These are phyloP conservation scores for Fringilla coelebs DNA, from an alignment of 2,797 vertebrate genomes.

Conservation along the genomic window DNA sequence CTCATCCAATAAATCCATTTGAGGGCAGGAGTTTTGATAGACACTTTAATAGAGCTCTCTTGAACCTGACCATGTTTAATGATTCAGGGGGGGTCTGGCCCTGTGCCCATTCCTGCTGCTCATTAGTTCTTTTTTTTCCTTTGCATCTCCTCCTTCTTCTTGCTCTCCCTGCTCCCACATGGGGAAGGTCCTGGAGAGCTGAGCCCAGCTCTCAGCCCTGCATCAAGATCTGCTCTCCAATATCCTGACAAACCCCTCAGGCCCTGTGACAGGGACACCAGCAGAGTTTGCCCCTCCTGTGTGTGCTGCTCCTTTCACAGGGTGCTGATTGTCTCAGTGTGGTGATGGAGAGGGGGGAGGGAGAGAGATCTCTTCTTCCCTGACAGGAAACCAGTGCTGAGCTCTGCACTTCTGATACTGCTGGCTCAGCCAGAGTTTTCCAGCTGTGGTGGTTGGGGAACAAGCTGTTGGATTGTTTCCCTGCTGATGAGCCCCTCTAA, in stretches of 20 bases:
- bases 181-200: not conserved
- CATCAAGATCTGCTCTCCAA: not conserved
- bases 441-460: not conserved
- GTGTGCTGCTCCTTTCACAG: not conserved
- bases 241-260: not conserved
- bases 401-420: not conserved
- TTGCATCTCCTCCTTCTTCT: not conserved
- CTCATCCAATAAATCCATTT: conserved; percentile 74
- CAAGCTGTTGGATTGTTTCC: not conserved
- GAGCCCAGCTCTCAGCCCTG: not conserved
- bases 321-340: not conserved
- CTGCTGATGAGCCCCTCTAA: not conserved
- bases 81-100: conserved; percentile 61
- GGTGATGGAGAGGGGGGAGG: not conserved
- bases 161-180: rapidly evolving
- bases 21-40: conserved; percentile 66
- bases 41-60: conserved; percentile 70
- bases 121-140: conserved; percentile 7
- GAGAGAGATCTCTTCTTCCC: not conserved
- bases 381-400: not conserved
- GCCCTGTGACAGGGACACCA: not conserved
- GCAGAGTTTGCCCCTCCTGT: not conserved
- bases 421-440: not conserved
- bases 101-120: conserved; percentile 49
- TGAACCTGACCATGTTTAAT: conserved; percentile 73